Conservation (phyloP, 2,888 invertebrate genomes). For the Ferdinandea cuprea region DNA sequence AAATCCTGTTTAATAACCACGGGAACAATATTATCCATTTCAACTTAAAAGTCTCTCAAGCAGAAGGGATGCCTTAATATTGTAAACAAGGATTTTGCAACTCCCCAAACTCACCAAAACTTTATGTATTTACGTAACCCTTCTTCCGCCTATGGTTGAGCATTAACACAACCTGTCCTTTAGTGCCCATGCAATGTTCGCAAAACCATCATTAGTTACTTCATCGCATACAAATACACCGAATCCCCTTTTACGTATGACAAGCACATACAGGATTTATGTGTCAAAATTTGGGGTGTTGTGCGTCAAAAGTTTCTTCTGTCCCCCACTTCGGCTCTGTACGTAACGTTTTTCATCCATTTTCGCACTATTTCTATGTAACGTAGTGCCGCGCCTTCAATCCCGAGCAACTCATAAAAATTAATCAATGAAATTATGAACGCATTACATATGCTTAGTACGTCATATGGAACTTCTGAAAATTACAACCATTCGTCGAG, state of each 20-base stretch:
- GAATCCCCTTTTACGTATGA: slow-evolving; percentile 12
- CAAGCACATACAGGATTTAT: slow-evolving; percentile 39
- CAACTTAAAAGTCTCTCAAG: background rate
- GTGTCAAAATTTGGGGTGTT: slow-evolving; percentile 14
- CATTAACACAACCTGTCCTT: background rate
- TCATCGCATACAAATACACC: background rate
- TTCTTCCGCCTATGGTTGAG: background rate
- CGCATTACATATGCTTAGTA: slow-evolving; percentile 47
- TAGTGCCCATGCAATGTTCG: background rate
- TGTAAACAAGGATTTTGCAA: background rate
- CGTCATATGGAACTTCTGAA: slow-evolving; percentile 30
- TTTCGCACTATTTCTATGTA: slow-evolving; percentile 10
- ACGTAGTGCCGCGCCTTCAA: background rate
- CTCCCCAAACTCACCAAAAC: background rate
- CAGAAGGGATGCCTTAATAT: background rate
- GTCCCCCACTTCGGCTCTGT: background rate
- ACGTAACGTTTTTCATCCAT: background rate
- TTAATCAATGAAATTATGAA: slow-evolving; percentile 45
- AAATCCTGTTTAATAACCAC: background rate
- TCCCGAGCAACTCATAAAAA: slow-evolving; percentile 10
- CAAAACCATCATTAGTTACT: slow-evolving; percentile 2
- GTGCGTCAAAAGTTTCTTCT: background rate
- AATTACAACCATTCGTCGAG: background rate
- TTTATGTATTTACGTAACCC: slow-evolving; percentile 5
- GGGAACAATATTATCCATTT: background rate